Conservation (phyloP, 2,888 invertebrate species). For the Rapana venosa region DNA sequence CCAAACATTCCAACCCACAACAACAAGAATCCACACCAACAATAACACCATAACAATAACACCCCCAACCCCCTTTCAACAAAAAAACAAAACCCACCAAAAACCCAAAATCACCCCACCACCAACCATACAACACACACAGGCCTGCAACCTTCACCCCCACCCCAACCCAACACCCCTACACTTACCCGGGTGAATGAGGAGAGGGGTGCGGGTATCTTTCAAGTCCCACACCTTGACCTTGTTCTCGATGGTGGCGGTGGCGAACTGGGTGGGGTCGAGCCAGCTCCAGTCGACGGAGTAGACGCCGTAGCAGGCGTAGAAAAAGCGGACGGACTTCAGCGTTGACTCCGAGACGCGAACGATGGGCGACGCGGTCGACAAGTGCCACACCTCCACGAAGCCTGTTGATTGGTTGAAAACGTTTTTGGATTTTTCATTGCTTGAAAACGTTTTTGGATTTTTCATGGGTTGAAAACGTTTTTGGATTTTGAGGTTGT, state of each 20-base stretch:
- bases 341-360: not conserved
- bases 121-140: too few species aligned
- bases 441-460: too few species aligned
- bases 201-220: not conserved
- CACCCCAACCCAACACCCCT: too few species aligned
- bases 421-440: too few species aligned
- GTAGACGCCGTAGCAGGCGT: constrained; percentile 43
- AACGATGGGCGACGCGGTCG: constrained; percentile 44
- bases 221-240: constrained; percentile 41
- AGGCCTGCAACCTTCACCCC: too few species aligned
- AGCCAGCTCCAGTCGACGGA: constrained; percentile 44
- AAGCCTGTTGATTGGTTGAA: constrained; percentile 37
- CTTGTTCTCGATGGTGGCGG: constrained; percentile 44
- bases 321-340: constrained; percentile 42
- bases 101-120: too few species aligned
- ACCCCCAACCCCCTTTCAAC: too few species aligned
- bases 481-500: too few species aligned
- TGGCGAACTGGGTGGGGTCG: constrained; percentile 44
- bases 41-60: too few species aligned
- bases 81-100: too few species aligned
- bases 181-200: not conserved
- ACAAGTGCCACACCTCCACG: constrained; percentile 48
- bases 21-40: not conserved
- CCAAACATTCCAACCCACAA: too few species aligned
- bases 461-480: too few species aligned